Evolutionary conservation across 2,888 invertebrate species (phyloP).

Genomic region (Teinopalpus imperialis): DNA sequence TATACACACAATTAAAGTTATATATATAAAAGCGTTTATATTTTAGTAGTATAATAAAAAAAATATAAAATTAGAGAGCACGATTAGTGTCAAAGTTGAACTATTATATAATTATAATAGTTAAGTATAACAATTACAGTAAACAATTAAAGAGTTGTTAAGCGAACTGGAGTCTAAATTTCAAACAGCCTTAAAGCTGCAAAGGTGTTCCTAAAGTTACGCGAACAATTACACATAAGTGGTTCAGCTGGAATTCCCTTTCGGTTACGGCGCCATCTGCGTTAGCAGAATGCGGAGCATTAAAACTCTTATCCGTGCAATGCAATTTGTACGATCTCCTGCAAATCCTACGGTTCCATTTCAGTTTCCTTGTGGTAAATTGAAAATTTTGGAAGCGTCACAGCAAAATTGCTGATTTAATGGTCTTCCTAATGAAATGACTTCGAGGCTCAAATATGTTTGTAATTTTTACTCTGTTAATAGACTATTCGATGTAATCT

Average conservation of each 20-base stretch:
- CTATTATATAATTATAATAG: conserved; percentile 9
- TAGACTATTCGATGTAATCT: too few relatives aligned
- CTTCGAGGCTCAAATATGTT: not conserved
- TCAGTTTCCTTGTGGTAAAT: not conserved
- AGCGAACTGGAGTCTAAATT: conserved; percentile 10
- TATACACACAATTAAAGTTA: too few relatives aligned
- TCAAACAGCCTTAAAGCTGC: conserved; percentile 18
- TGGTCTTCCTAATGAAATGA: conserved; percentile 4
- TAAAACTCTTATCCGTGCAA: conserved; percentile 14
- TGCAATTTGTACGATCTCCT: conserved; percentile 18
- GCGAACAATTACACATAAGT: conserved; percentile 25
- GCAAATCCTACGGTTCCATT: conserved; percentile 6
- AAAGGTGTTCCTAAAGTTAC: conserved; percentile 23
- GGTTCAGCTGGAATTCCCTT: conserved; percentile 24
- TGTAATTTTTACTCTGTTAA: too few relatives aligned
- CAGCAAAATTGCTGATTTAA: conserved; percentile 15
- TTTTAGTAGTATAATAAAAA: too few relatives aligned
- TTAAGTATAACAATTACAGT: conserved; percentile 16
- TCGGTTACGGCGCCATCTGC: conserved; percentile 23
- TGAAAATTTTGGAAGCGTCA: conserved; percentile 9
- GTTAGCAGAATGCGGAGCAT: conserved; percentile 18
- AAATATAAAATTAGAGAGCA: too few relatives aligned
- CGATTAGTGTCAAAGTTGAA: not conserved
- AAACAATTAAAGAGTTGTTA: conserved; percentile 20
- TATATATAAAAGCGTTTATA: too few relatives aligned